These are phyloP conservation scores for Acrobasis repandana DNA, from an alignment of 2,888 invertebrate species.

Conservation along the genomic window DNA sequence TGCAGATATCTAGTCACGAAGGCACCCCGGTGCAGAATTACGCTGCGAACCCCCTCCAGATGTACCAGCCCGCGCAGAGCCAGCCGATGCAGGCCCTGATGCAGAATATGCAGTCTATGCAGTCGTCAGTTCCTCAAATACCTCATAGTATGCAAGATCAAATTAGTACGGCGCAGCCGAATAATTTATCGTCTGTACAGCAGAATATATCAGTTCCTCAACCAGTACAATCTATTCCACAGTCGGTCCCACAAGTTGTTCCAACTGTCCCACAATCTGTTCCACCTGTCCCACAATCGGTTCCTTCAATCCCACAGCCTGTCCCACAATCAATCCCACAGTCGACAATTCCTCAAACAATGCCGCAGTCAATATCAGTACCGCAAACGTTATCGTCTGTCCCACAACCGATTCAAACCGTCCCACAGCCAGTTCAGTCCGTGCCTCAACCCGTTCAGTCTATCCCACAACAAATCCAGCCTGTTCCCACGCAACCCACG, in stretches of 20 bases:
- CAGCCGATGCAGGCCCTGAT: conserved; percentile 54
- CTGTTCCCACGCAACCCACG: conserved; percentile 33
- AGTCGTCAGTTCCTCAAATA: conserved; percentile 44
- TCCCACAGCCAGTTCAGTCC: conserved; percentile 32
- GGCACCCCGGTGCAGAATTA: conserved; percentile 79
- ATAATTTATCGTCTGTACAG: conserved; percentile 32
- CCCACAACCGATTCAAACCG: conserved; percentile 17
- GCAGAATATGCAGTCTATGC: conserved; percentile 45
- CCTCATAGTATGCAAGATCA: conserved; percentile 36
- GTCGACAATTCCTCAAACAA: conserved; percentile 25
- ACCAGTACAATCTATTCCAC: conserved; percentile 32
- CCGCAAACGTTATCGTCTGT: conserved; percentile 26
- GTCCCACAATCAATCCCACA: conserved; percentile 20
- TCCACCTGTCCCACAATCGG: conserved; percentile 37
- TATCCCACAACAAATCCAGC: conserved; percentile 32
- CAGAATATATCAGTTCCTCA: conserved; percentile 32
- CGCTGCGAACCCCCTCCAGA: conserved; percentile 71
- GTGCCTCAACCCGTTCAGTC: conserved; percentile 36
- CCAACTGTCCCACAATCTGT: conserved; percentile 31
- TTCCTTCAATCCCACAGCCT: conserved; percentile 31
- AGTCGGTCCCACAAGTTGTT: conserved; percentile 30
- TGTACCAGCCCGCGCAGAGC: conserved; percentile 64
- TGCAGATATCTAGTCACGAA: conserved; percentile 80
- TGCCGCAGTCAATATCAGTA: conserved; percentile 29
- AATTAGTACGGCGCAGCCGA: conserved; percentile 36